Evolutionary conservation across 2,888 invertebrate genomes (phyloP).

Genomic region (Caenorhabditis sp.): DNA sequence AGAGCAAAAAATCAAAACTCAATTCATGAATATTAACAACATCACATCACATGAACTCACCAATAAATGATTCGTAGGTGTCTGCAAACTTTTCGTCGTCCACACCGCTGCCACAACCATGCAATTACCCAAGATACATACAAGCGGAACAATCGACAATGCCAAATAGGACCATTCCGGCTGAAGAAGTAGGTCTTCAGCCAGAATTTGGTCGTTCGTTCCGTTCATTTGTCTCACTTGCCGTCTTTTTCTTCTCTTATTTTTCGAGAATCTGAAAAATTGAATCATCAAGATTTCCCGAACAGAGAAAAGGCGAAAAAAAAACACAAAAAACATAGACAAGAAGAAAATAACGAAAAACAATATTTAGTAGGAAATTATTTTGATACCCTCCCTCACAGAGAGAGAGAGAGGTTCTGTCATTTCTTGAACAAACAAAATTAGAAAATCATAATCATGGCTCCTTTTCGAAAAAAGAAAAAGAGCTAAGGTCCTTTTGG

Average conservation of each 20-base stretch:
- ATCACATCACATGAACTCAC: conserved; percentile 11
- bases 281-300: not conserved
- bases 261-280: not conserved
- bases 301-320: not conserved
- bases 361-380: not conserved
- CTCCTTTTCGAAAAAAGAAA: not conserved
- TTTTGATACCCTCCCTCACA: not conserved
- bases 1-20: not conserved
- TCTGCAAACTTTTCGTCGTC: conserved; percentile 66
- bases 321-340: not conserved
- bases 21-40: not conserved
- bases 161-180: conserved; percentile 49
- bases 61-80: conserved; percentile 66
- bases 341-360: not conserved
- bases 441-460: not conserved
- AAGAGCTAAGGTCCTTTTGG: not conserved
- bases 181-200: conserved; percentile 38
- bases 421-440: no score
- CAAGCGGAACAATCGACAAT: conserved; percentile 49
- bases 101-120: conserved; percentile 69
- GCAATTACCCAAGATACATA: conserved; percentile 57
- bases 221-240: conserved; percentile 25
- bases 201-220: conserved; percentile 18
- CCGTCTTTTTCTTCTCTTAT: not conserved
- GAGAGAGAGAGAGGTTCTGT: no score